Conservation (phyloP, 1,140 invertebrate genomes). For the Pseudomyrmex concolor region DNA sequence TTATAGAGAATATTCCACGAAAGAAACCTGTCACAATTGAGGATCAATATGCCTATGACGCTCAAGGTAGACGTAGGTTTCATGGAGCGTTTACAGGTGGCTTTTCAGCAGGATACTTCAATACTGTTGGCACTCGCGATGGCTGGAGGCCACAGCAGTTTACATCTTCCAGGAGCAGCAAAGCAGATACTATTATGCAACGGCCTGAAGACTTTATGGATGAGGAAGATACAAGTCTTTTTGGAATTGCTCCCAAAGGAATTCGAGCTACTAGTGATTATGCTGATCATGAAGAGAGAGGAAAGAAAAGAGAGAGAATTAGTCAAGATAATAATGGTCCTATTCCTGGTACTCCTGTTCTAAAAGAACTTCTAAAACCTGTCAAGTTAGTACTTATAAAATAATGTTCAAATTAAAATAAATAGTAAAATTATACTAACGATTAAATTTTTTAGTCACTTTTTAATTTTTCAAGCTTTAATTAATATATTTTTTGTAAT, state of each 20-base stretch:
- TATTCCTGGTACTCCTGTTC: conserved; percentile 92
- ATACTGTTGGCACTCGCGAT: conserved; percentile 97
- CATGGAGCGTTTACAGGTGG: conserved; percentile 99
- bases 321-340: conserved; percentile 87
- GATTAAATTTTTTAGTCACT: conserved; percentile 14
- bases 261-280: conserved; percentile 93
- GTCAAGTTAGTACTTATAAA: conserved; percentile 86
- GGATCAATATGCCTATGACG: conserved; percentile 96
- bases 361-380: conserved; percentile 92
- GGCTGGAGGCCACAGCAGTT: conserved; percentile 97
- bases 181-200: conserved; percentile 86
- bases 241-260: conserved; percentile 96
- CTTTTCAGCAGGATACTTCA: conserved; percentile 99
- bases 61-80: conserved; percentile 95
- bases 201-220: conserved; percentile 99
- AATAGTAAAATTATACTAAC: neutral
- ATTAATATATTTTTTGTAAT: neutral
- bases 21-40: conserved; percentile 94
- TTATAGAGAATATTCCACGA: conserved; percentile 90
- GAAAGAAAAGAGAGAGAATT: conserved; percentile 84
- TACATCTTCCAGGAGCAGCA: conserved; percentile 93
- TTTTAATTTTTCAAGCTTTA: neutral
- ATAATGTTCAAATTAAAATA: neutral
- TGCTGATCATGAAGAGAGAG: conserved; percentile 83
- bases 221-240: conserved; percentile 97